phyloP scores from a whole-genome alignment of 2,888 invertebrate genomes.

The Athalia cordata region DNA sequence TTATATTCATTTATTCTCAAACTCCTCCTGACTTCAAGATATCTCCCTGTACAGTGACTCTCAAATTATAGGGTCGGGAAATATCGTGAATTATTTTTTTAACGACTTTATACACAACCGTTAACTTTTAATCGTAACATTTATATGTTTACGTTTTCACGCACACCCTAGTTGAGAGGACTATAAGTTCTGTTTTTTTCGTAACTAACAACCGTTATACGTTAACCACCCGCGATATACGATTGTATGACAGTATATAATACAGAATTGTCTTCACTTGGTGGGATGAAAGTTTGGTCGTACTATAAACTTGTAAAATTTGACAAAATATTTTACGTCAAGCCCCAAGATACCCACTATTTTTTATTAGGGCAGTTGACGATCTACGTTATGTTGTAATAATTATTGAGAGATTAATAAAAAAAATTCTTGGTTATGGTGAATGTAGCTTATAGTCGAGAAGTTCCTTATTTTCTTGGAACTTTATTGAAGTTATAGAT shows the following conservation, averaged over 20 bases:
- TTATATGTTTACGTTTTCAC: not conserved
- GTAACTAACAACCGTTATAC: not conserved
- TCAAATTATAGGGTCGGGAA: constrained; percentile 42
- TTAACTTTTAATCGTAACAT: constrained; percentile 15
- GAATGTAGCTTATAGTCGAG: not conserved
- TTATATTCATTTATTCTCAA: constrained; percentile 63
- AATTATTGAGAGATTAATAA: too few relatives aligned
- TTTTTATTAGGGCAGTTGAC: too few relatives aligned
- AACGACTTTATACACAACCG: constrained; percentile 11
- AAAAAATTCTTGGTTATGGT: not conserved
- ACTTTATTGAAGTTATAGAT: not conserved
- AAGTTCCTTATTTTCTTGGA: not conserved
- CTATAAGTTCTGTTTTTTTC: constrained; percentile 16
- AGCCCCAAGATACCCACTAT: too few relatives aligned
- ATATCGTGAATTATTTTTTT: constrained; percentile 1
- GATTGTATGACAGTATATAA: not conserved
- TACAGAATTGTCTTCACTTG: not conserved
- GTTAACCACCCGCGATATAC: not conserved
- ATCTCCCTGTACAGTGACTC: constrained; percentile 49
- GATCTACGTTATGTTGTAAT: too few relatives aligned
- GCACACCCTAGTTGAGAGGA: not conserved
- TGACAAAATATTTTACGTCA: not conserved
- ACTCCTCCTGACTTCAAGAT: constrained; percentile 60
- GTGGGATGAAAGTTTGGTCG: not conserved
- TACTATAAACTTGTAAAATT: not conserved